Evolutionary conservation across 2,797 vertebrate genomes (phyloP), one percentile per base, ranked within the genome.

Genomic region (Macrochelys suwanniensis): DNA sequence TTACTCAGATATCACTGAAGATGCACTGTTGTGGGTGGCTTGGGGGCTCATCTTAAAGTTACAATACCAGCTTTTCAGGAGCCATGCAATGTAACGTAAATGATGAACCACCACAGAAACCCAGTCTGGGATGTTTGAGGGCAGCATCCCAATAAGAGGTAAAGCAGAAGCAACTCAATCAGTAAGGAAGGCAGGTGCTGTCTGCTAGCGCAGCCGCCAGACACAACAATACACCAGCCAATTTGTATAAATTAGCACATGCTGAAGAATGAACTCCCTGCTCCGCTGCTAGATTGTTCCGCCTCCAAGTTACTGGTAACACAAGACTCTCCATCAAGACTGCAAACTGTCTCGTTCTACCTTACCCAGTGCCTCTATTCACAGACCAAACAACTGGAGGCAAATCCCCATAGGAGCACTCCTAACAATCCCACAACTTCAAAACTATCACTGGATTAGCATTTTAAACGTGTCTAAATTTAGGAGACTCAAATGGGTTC

Each of bases 261-360:
- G 1, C 76, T 92, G 95, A 97, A 97, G 96, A 97, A 97, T 94
- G 96, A 97, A 93, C 96, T 97, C 96, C 97, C 97, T 97, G 97
- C 97, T 97, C 96, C 96, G 89, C 80, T 71, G 10, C 9, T 68
- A 84, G 21, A 31, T 84, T 71, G 47, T 9, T 90, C 56, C 59
- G 89, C 82, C 87, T 68, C 51, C 51, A 78, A 93, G 83, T 23
- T 9, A 71, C 76, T 10, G 53, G 81, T 42, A 71, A 23, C 68
- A 71, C 21, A 71, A 88, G 85, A 68, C 53, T 80, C 51, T 56
- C 81, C 28, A 3, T 2, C 33, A 85, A 81, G 76, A 86, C 82
- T 94, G 89, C 80, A 61, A 92, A 53, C 81, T 56, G 57, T 57
- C 76, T 86, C 87, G 3, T 42, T 84, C 78, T 91, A 68, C 82